These are phyloP conservation scores for Pseudochaenichthys georgianus DNA, from an alignment of 2,797 vertebrate genomes.

Conservation along the genomic window DNA sequence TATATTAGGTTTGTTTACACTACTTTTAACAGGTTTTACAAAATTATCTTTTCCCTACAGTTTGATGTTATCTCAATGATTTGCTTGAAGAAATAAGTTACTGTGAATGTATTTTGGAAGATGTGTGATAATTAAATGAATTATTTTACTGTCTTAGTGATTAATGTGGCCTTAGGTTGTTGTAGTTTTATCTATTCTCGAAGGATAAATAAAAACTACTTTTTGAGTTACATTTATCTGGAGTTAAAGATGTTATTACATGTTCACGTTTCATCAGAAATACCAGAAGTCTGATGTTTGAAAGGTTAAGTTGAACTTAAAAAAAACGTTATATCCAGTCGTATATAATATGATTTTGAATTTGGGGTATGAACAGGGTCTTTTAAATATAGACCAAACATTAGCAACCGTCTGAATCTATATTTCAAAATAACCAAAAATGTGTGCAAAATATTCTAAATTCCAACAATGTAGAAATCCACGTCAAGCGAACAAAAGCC, in stretches of 20 bases:
- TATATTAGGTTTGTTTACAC: not conserved
- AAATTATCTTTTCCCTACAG: not conserved
- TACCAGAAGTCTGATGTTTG: no score
- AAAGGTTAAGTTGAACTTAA: no score
- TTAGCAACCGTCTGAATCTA: not conserved
- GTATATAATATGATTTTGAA: not conserved
- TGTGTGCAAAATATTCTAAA: not conserved
- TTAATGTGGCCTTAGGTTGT: no score
- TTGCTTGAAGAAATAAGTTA: not conserved
- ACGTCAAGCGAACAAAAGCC: constrained; percentile 2
- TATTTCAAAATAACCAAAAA: constrained; percentile 11
- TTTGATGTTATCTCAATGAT: not conserved
- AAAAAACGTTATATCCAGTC: not conserved
- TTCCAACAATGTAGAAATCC: constrained; percentile 1
- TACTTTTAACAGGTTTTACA: not conserved
- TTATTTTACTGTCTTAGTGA: no score
- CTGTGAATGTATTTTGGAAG: not conserved
- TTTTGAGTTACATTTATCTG: no score
- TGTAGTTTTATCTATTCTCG: no score
- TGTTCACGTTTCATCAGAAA: no score
- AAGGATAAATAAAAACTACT: no score
- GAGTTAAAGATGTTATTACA: no score
- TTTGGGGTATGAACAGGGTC: not conserved
- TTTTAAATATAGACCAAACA: not conserved
- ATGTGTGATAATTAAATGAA: not conserved